These are phyloP conservation scores for Acanthosoma haemorrhoidale DNA, from an alignment of 2,888 invertebrate species.

Conservation along the genomic window DNA sequence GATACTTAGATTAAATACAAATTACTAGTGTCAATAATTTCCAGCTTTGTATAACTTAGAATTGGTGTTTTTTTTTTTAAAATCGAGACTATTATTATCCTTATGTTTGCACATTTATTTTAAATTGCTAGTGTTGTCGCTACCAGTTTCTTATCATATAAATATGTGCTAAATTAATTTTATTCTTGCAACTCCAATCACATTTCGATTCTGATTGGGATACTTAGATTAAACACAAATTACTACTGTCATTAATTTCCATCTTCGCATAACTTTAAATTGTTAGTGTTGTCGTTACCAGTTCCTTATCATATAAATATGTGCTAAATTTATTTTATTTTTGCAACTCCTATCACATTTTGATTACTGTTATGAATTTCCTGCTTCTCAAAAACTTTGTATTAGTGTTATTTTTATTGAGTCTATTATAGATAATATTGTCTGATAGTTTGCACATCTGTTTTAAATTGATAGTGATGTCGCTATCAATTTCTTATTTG, in stretches of 20 bases:
- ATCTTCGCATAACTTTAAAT: not conserved
- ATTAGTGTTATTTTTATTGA: too few relatives aligned
- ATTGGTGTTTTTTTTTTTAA: too few relatives aligned
- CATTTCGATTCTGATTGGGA: constrained; percentile 1
- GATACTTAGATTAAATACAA: constrained; percentile 1
- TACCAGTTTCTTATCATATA: not conserved
- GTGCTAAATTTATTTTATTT: not conserved
- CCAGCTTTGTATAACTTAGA: too few relatives aligned
- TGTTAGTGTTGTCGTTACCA: not conserved
- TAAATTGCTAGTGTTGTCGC: too few relatives aligned
- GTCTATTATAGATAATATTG: too few relatives aligned
- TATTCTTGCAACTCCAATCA: constrained; percentile 13
- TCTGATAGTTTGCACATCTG: too few relatives aligned
- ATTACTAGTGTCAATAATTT: too few relatives aligned
- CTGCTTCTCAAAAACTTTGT: too few relatives aligned
- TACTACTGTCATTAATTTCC: not conserved
- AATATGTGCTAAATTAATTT: not conserved
- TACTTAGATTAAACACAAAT: not conserved
- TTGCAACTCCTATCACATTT: constrained; percentile 4
- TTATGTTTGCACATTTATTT: too few relatives aligned
- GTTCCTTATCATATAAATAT: not conserved
- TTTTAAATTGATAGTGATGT: not conserved
- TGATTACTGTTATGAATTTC: too few relatives aligned
- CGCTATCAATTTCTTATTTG: not conserved
- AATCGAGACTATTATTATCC: too few relatives aligned